These are phyloP conservation scores for Brachymystax lenok DNA, from an alignment of 2,797 vertebrate species.

Conservation along the genomic window DNA sequence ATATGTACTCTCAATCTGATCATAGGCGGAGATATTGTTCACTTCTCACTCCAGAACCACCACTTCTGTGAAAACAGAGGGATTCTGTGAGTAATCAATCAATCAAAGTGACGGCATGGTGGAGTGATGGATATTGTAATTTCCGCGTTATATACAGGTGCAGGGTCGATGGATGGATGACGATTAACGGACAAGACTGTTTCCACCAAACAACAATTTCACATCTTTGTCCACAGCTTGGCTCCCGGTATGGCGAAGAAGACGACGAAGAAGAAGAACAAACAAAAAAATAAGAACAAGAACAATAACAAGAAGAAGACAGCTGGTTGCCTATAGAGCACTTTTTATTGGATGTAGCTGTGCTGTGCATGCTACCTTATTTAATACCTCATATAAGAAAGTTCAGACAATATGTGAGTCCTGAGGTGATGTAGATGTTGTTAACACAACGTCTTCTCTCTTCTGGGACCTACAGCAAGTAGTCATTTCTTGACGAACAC, in stretches of 20 bases:
- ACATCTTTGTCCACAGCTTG: not conserved
- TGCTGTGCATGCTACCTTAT: not conserved
- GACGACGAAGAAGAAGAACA: not conserved
- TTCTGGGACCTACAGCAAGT: not conserved
- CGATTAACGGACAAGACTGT: slow-evolving; percentile 69
- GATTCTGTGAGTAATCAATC: slow-evolving; percentile 74
- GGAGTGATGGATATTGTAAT: slow-evolving; percentile 78
- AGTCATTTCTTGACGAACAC: slow-evolving; percentile 2
- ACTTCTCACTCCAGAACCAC: slow-evolving; percentile 71
- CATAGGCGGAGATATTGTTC: slow-evolving; percentile 71
- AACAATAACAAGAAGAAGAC: not conserved
- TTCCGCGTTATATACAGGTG: slow-evolving; percentile 77
- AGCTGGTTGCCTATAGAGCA: not conserved
- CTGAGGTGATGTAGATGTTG: not conserved
- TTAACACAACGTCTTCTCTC: not conserved
- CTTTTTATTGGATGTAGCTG: not conserved
- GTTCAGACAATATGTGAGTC: not conserved
- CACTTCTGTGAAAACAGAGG: slow-evolving; percentile 64
- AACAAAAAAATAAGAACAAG: not conserved
- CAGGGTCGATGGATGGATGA: slow-evolving; percentile 54
- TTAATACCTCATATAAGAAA: not conserved
- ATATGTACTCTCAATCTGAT: slow-evolving; percentile 75
- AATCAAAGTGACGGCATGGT: slow-evolving; percentile 70
- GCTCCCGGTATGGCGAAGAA: not conserved
- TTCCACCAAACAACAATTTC: slow-evolving; percentile 38